Evolutionary conservation across 2,113 vertebrate genomes (phyloP).

Genomic region (Chamaea fasciata): DNA sequence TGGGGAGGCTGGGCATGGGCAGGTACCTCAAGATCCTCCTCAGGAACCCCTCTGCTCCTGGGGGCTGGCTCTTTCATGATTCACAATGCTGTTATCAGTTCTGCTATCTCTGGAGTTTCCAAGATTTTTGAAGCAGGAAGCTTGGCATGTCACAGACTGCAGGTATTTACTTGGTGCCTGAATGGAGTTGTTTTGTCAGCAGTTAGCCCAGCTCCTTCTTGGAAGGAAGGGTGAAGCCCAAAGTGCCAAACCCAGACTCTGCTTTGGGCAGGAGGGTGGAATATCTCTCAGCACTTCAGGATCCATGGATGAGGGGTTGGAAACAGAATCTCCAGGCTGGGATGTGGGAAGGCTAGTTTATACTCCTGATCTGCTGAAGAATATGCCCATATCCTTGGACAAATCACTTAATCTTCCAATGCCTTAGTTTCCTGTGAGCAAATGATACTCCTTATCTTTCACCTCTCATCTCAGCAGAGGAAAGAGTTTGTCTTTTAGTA

Average conservation of each 20-base stretch:
- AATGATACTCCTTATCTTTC: conserved; percentile 13
- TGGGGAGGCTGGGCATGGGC: background rate
- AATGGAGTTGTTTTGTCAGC: background rate
- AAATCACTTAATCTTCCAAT: background rate
- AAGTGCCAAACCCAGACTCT: background rate
- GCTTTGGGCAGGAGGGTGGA: background rate
- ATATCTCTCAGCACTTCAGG: background rate
- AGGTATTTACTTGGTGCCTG: background rate
- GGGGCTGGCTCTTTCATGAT: background rate
- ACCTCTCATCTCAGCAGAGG: background rate
- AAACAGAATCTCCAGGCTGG: background rate
- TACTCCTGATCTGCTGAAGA: background rate
- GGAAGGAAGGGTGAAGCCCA: background rate
- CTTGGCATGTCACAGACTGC: background rate
- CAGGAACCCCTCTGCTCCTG: background rate
- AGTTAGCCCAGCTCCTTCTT: background rate
- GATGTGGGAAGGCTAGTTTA: background rate
- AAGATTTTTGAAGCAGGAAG: background rate
- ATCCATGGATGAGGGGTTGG: background rate
- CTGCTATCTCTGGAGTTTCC: background rate
- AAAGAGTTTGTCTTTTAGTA: background rate
- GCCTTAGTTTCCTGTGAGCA: background rate
- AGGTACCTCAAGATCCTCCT: background rate
- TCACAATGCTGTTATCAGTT: fast-evolving
- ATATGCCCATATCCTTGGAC: background rate